Evolutionary conservation across 2,888 invertebrate species (phyloP).

Genomic region (Chironomus riparius): DNA sequence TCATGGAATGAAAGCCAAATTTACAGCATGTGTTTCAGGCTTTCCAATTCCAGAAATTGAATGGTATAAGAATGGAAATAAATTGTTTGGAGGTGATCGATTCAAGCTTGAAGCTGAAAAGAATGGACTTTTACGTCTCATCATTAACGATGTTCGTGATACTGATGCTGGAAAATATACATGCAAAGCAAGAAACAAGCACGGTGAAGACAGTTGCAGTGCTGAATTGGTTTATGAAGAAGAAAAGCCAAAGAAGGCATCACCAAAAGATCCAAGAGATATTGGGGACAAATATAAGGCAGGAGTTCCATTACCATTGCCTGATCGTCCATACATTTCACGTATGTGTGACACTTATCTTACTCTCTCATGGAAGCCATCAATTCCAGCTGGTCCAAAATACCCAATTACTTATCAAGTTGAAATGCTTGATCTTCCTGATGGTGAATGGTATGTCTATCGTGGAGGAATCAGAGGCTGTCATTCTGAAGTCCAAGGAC

Average conservation of each 20-base stretch:
- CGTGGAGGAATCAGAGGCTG: constrained; percentile 78
- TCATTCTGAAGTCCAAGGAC: constrained; percentile 77
- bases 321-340: constrained; percentile 85
- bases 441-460: constrained; percentile 87
- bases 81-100: constrained; percentile 71
- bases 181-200: constrained; percentile 72
- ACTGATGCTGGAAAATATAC: constrained; percentile 79
- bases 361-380: constrained; percentile 89
- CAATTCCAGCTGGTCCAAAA: constrained; percentile 75
- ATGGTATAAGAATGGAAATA: constrained; percentile 72
- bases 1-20: constrained; percentile 81
- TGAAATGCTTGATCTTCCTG: constrained; percentile 87
- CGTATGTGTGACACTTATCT: constrained; percentile 84
- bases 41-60: constrained; percentile 81
- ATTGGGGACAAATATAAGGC: constrained; percentile 77
- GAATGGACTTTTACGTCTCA: constrained; percentile 60
- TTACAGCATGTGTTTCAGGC: constrained; percentile 86
- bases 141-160: constrained; percentile 66
- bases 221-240: constrained; percentile 76
- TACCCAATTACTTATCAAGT: constrained; percentile 87
- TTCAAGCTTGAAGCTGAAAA: constrained; percentile 71
- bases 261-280: constrained; percentile 57
- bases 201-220: constrained; percentile 72
- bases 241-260: constrained; percentile 56
- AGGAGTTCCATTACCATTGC: constrained; percentile 77